Base-by-base conservation (phyloP, 2,113 vertebrate species). In the Hemichromis elongatus region DNA sequence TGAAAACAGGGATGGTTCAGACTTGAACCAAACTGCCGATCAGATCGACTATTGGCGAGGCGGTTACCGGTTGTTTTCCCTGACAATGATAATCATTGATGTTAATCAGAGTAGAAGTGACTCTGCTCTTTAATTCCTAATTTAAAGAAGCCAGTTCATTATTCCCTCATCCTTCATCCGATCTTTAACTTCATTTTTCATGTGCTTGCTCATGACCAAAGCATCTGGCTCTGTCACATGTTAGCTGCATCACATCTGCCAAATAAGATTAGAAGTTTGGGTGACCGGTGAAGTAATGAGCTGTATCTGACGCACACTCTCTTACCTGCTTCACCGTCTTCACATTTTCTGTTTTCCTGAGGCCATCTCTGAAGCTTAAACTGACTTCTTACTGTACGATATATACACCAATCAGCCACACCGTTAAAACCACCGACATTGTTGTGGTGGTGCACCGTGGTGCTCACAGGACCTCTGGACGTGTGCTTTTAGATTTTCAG, bases 141-240 rank as follows among this genome's bases (percentile, higher is more conserved):
- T 85, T 85, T 26, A 79, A 59, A 12, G 45, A 52, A 73, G 19
- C 52, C 37, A 21, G 26, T 61, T 81, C 33, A 11, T 66, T 66
- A 37, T 66, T 3, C 33, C 61, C 13, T 3, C 6, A 37, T 66
- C 59, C 1, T 30, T 30, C 30, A 30, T 5, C 7, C 6, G 2
- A 63, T 37, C 59, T 63, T 63, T 63, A 21, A 70, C 85, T 57
- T 87, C 1, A 73, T 30, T 87, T 54, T 79, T 18, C 21, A 40
- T 28, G 68, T 79, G 59, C 59, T 83, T 77, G 37, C 59, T 68
- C 40, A 52, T 40, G 28, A 45, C 45, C 54, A 16, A 42, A 61
- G 56, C 53, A 82, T 83, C 75, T 77, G 75, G 61, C 75, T 87
- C 54, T 26, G 45, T 79, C 80, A 83, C 75, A 87, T 87, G 79